Conservation (phyloP, 2,113 vertebrate genomes). For the Colinus virginianus region DNA sequence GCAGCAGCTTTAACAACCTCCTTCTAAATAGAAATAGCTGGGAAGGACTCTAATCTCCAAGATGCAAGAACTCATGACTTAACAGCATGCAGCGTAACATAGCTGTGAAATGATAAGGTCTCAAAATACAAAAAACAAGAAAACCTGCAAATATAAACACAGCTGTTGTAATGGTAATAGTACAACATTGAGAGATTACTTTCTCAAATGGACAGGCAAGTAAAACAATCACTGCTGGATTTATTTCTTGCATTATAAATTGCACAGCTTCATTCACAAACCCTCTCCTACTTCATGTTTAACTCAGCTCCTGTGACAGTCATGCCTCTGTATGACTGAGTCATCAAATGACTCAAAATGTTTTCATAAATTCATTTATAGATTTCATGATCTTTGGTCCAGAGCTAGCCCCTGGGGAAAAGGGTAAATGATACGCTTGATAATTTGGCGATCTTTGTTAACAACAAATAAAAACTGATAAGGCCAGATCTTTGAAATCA, state of each 20-base stretch:
- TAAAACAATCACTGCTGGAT: not conserved
- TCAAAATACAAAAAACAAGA: not conserved
- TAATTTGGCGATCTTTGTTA: not conserved
- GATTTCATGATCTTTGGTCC: not conserved
- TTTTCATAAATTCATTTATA: not conserved
- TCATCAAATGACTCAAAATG: not conserved
- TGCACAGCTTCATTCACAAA: not conserved
- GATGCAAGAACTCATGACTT: slow-evolving; percentile 13
- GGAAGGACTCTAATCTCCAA: slow-evolving; percentile 9
- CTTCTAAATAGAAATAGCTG: slow-evolving; percentile 4
- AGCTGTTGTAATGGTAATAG: not conserved
- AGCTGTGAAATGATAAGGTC: not conserved
- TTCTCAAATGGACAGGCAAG: not conserved
- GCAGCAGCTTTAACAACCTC: not conserved
- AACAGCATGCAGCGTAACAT: not conserved
- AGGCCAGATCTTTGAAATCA: not conserved
- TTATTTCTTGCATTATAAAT: not conserved
- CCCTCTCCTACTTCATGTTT: not conserved
- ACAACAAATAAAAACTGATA: not conserved
- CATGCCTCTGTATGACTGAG: not conserved
- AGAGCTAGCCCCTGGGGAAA: not conserved
- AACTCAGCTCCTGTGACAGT: not conserved
- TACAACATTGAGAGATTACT: not conserved
- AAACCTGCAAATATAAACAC: not conserved
- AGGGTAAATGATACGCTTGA: not conserved